Conservation (phyloP, 2,888 invertebrate species). For the Hyposoter dolosus region DNA sequence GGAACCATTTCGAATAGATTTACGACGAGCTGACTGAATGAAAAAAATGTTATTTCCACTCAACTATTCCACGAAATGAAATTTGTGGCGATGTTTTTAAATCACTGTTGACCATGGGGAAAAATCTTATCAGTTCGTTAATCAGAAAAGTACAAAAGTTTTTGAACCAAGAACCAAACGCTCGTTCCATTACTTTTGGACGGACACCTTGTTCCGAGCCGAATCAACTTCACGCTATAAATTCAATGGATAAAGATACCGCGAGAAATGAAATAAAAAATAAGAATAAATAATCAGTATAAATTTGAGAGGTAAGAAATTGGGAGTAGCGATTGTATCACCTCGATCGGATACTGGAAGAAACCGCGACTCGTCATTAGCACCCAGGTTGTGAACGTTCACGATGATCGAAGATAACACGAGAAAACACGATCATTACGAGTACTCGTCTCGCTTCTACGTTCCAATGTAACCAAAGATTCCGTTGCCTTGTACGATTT, state of each 20-base stretch:
- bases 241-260: constrained; percentile 27
- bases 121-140: background rate
- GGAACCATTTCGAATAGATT: background rate
- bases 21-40: background rate
- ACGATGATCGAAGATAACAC: constrained; percentile 58
- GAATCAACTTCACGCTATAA: constrained; percentile 6
- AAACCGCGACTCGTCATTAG: constrained; percentile 49
- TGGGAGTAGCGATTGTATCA: constrained; percentile 45
- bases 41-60: background rate
- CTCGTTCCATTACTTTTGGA: background rate
- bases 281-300: constrained; percentile 5
- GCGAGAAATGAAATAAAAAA: constrained; percentile 12
- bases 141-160: constrained; percentile 6
- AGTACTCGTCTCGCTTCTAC: constrained; percentile 58
- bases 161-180: background rate
- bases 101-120: background rate
- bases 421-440: constrained; percentile 60
- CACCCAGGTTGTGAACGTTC: constrained; percentile 36
- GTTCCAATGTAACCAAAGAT: constrained; percentile 60
- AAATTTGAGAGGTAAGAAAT: constrained; percentile 31
- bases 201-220: background rate
- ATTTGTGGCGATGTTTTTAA: background rate
- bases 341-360: constrained; percentile 28
- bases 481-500: constrained; percentile 72
- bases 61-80: background rate